Evolutionary conservation across 2,113 vertebrate genomes (phyloP), one percentile per base, ranked within the genome.

Genomic region (Microcebus jonahi): DNA sequence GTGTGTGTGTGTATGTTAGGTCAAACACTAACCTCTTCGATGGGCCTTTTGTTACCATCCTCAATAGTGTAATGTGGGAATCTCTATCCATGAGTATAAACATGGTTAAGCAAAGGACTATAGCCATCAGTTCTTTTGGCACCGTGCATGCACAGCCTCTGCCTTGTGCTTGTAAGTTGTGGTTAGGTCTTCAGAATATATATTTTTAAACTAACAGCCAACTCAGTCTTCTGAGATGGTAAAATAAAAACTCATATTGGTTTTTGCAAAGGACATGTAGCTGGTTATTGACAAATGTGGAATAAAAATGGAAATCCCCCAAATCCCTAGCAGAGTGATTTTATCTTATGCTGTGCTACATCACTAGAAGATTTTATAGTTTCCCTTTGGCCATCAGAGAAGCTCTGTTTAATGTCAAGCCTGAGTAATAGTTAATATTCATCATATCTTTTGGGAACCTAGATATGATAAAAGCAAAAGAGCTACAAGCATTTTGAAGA

Each of bases 381-480:
- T 95, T 94, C 25, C 1, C 31, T 92, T 84, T 95, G 88, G 9
- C 27, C 61, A 59, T 25, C 17, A 85, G 18, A 71, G 45, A 96
- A 80, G 55, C 2, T 70, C 1, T 67, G 29, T 81, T 85, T 82
- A 88, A 61, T 39, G 20, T 77, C 36, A 93, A 31, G 6, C 12
- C 31, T 97, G 31, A 77, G 34, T 90, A 65, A 80, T 65, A 80
- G 45, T 94, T 93, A 88, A 81, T 14, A 92, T 65, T 84, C 29
- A 9, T 75, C 27, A 15, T 65, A 61, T 63, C 18, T 88, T 63
- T 68, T 80, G 31, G 17, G 39, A 79, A 83, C 20, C 65, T 80
- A 59, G 14, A 95, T 91, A 70, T 59, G 36, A 87, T 85, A 55
- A 90, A 95, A 94, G n/a, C 34, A 36, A 68, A 95, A 88, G 29